These are phyloP conservation scores for Acanthaster planci DNA, from an alignment of 35 echinoderm and acorn worm genomes.

Conservation along the genomic window DNA sequence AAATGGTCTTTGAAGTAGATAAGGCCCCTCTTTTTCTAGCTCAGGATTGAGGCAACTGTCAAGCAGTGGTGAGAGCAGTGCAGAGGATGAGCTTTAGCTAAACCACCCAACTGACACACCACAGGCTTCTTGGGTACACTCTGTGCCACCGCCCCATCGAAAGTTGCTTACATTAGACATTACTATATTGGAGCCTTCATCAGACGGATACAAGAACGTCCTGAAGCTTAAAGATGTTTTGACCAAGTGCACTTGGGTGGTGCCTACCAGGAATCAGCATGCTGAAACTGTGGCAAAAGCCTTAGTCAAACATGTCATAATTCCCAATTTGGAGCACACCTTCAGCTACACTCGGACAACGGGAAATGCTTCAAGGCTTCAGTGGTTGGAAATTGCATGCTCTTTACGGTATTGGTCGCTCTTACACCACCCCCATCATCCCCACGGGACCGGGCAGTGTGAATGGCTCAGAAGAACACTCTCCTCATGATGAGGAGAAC, in stretches of 20 bases:
- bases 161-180: neutral
- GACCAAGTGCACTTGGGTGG: neutral
- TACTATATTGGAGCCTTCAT: neutral
- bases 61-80: neutral
- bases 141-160: neutral
- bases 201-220: neutral
- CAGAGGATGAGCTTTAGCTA: neutral
- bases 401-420: neutral
- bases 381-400: neutral
- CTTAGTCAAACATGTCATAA: neutral
- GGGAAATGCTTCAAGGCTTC: neutral
- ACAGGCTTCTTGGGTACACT: neutral
- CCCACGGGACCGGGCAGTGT: conserved; percentile 34
- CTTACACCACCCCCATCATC: conserved; percentile 50
- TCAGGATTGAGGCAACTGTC: neutral
- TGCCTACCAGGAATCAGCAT: neutral
- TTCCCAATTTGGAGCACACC: neutral
- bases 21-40: neutral
- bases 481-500: too few species aligned
- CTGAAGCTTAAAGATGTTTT: neutral
- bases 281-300: neutral
- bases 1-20: neutral
- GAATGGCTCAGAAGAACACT: conserved; percentile 47
- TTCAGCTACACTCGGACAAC: neutral
- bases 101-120: neutral